Conservation (phyloP, 1,140 invertebrate genomes). For the Drosophila pruinosa region DNA sequence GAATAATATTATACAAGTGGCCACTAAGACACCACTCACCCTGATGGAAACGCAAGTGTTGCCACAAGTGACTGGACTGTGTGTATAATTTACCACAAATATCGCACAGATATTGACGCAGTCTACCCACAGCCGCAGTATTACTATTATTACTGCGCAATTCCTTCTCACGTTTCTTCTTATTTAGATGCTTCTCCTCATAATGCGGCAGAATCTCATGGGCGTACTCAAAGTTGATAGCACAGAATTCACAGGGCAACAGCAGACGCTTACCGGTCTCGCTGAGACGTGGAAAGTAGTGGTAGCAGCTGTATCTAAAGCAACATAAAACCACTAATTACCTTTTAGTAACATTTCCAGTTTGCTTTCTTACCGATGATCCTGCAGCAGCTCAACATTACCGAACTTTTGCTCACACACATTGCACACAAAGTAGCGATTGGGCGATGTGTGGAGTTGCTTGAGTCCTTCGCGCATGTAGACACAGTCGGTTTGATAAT, state of each 20-base stretch:
- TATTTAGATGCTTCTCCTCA: constrained; percentile 73
- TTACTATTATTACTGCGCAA: constrained; percentile 19
- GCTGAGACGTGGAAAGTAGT: constrained; percentile 74
- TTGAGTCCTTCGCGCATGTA: constrained; percentile 78
- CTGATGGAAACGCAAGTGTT: constrained; percentile 86
- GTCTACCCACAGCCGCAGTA: constrained; percentile 15
- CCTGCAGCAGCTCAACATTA: constrained; percentile 73
- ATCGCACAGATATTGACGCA: constrained; percentile 85
- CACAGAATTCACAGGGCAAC: constrained; percentile 74
- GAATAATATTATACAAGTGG: background rate
- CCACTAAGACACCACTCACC: constrained; percentile 60
- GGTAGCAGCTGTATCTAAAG: constrained; percentile 54
- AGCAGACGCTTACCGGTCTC: constrained; percentile 36
- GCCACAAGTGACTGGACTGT: constrained; percentile 86
- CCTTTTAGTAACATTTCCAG: too few species aligned
- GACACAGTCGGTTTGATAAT: constrained; percentile 85
- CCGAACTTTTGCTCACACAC: constrained; percentile 83
- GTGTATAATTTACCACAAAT: constrained; percentile 86
- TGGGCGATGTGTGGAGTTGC: constrained; percentile 50
- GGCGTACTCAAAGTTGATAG: constrained; percentile 75
- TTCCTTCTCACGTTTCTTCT: constrained; percentile 73
- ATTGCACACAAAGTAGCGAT: constrained; percentile 82
- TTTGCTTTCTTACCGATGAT: constrained; percentile 83
- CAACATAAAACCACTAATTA: too few species aligned
- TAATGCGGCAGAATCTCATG: constrained; percentile 83